Percentiles rank a stretch among this genome's conserved stretches.
Evolutionary conservation across 2,888 invertebrate genomes (phyloP).

Genomic region (Drosophila putrida): DNA sequence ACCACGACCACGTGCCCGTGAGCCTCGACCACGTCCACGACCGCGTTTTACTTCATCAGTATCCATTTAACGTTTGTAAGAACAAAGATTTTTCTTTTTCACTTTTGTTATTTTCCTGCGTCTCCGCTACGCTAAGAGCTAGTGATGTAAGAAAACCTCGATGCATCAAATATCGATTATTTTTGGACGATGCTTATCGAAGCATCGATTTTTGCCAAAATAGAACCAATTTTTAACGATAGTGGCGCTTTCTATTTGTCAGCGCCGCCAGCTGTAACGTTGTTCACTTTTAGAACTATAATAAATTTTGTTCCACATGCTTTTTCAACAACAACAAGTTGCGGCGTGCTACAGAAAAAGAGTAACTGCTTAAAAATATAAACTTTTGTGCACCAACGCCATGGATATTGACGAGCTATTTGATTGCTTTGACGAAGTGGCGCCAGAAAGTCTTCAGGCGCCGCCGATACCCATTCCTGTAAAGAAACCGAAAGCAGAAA

Average conservation of each 20-base stretch:
- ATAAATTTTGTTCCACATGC: conserved; percentile 26
- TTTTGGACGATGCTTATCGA: no score
- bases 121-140: conserved; percentile 10
- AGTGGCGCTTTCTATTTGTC: no score
- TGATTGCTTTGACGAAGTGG: conserved; percentile 83
- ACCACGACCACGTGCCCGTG: conserved; percentile 90
- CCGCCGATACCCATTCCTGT: conserved; percentile 22
- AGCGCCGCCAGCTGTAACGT: background rate
- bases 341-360: conserved; percentile 15
- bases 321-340: conserved; percentile 12
- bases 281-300: background rate
- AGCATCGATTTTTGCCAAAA: no score
- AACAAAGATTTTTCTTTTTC: conserved; percentile 11
- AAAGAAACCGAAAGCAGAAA: conserved; percentile 3
- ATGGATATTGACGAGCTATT: conserved; percentile 85
- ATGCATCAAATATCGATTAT: no score
- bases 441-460: conserved; percentile 36
- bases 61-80: conserved; percentile 59
- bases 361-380: background rate
- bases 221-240: no score
- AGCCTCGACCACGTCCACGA: conserved; percentile 84
- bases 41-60: conserved; percentile 80
- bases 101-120: conserved; percentile 27
- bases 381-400: conserved; percentile 38
- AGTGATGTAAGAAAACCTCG: no score